A percentile compares a stretch with the other conserved stretches of the same genome.
Evolutionary conservation across 1,140 invertebrate species (phyloP).

Genomic region (Scaptomyza montana): DNA sequence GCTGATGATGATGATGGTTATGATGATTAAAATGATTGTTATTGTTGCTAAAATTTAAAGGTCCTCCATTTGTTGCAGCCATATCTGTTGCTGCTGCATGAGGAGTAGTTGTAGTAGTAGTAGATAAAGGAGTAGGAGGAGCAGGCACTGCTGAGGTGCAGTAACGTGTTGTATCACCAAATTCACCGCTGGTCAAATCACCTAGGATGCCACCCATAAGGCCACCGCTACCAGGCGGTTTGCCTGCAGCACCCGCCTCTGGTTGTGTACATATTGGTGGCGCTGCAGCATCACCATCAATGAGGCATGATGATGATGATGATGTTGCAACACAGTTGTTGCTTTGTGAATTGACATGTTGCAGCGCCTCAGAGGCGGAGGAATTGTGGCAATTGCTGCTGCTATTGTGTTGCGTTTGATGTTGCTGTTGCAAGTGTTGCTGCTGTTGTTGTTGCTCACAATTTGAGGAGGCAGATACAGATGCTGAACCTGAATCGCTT

Average conservation of each 20-base stretch:
- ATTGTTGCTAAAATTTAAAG: constrained; percentile 82
- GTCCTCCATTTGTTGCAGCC: constrained; percentile 39
- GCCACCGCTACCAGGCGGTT: constrained; percentile 71
- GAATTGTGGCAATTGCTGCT: constrained; percentile 59
- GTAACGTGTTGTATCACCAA: constrained; percentile 82
- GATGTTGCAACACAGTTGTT: constrained; percentile 48
- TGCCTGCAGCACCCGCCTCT: constrained; percentile 65
- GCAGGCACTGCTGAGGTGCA: constrained; percentile 77
- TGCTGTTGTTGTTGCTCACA: constrained; percentile 25
- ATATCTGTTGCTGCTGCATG: neutral
- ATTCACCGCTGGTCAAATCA: constrained; percentile 80
- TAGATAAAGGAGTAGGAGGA: constrained; percentile 12
- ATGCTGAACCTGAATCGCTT: constrained; percentile 7
- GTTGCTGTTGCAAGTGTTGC: constrained; percentile 15
- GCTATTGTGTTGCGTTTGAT: constrained; percentile 41
- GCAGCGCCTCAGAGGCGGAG: constrained; percentile 55
- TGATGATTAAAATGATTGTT: constrained; percentile 73
- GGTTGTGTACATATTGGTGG: constrained; percentile 82
- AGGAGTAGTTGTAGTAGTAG: neutral
- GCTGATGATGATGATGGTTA: constrained; percentile 51
- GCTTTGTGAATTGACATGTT: constrained; percentile 68
- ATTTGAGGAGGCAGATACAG: constrained; percentile 12
- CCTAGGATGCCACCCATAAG: constrained; percentile 77
- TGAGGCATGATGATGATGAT: constrained; percentile 45
- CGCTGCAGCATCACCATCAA: constrained; percentile 77